A percentile compares a stretch with the other conserved stretches of the same genome.
Evolutionary conservation across 2,797 vertebrate species (phyloP).

Genomic region (Platalea minor): DNA sequence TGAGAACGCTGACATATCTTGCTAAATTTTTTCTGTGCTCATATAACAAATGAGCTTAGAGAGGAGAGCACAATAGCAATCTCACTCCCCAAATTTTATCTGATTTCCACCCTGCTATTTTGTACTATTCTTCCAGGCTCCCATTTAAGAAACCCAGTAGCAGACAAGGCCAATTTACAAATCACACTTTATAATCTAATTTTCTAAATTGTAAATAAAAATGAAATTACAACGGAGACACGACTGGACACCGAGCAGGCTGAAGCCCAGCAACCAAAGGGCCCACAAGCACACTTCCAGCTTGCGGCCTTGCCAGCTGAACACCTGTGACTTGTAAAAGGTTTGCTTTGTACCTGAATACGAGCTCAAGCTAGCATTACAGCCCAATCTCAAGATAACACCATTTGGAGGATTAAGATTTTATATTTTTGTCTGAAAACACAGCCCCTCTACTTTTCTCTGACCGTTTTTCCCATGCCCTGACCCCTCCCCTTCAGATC

Average conservation of each 20-base stretch:
- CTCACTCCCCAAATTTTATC: background rate
- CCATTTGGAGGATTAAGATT: background rate
- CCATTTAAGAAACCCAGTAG: background rate
- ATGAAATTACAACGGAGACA: background rate
- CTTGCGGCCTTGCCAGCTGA: background rate
- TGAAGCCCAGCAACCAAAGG: background rate
- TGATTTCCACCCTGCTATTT: background rate
- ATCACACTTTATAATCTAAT: background rate
- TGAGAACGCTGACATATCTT: background rate
- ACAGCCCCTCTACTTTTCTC: background rate
- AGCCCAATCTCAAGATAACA: background rate
- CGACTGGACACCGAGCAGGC: background rate
- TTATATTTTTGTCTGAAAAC: background rate
- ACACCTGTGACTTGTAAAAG: background rate
- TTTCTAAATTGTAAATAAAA: background rate
- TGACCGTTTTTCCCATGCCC: background rate
- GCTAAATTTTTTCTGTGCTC: background rate
- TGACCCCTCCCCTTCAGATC: background rate
- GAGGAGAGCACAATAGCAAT: background rate
- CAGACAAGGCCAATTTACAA: background rate
- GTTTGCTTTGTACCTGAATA: background rate
- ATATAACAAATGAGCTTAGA: background rate
- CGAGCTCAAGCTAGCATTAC: background rate
- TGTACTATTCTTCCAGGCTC: background rate
- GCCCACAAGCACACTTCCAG: background rate